Percentiles rank a stretch among this genome's conserved stretches.
These are phyloP conservation scores for Atrina japonica DNA, from an alignment of 2,888 invertebrate genomes.

Conservation along the genomic window DNA sequence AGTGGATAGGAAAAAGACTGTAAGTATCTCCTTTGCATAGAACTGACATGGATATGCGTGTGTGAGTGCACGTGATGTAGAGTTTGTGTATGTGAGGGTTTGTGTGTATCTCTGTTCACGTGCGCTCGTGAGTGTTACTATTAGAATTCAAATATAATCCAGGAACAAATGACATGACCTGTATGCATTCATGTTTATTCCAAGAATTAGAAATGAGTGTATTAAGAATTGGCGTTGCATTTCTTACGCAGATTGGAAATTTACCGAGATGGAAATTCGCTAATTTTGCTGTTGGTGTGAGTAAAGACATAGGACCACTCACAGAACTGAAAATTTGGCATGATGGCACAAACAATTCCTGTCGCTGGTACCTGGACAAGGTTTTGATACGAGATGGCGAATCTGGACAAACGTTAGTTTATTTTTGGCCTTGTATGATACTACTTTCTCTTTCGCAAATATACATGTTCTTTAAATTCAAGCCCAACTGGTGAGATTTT, in stretches of 20 bases:
- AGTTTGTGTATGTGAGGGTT: too few relatives aligned
- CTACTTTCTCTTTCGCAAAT: too few relatives aligned
- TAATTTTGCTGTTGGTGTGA: constrained; percentile 51
- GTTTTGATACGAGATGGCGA: constrained; percentile 3
- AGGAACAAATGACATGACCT: too few relatives aligned
- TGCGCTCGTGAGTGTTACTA: too few relatives aligned
- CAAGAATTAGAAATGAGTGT: not conserved
- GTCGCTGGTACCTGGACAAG: constrained; percentile 19
- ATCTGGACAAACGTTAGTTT: not conserved
- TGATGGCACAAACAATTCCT: constrained; percentile 32
- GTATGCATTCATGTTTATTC: too few relatives aligned
- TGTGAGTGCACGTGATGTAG: too few relatives aligned
- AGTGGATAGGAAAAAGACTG: constrained; percentile 42
- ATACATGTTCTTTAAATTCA: too few relatives aligned
- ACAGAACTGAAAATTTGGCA: constrained; percentile 57
- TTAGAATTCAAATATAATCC: too few relatives aligned
- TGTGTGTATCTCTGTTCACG: too few relatives aligned
- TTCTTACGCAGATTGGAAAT: constrained; percentile 40
- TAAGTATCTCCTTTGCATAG: not conserved
- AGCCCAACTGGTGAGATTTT: too few relatives aligned
- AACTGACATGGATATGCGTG: too few relatives aligned
- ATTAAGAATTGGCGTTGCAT: not conserved
- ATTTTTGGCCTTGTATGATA: too few relatives aligned
- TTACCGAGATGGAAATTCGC: constrained; percentile 50
- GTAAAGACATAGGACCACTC: constrained; percentile 44